Conservation (phyloP, 2,888 invertebrate genomes). For the Trypoxylon attenuatum region DNA sequence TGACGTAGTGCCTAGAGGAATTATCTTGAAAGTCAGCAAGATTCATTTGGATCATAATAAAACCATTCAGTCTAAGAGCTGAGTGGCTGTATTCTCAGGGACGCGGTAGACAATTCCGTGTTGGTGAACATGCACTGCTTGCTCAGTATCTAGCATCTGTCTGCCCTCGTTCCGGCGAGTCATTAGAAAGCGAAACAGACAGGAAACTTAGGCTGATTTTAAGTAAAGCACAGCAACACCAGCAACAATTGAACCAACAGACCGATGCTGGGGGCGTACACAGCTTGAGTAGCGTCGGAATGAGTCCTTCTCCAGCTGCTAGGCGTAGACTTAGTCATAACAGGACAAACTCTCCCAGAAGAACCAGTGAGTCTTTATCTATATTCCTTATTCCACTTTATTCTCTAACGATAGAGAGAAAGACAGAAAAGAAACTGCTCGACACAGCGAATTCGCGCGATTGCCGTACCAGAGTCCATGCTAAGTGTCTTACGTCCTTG, state of each 20-base stretch:
- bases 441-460: no score
- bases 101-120: conserved; percentile 89
- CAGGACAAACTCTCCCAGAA: conserved; percentile 75
- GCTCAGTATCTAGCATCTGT: conserved; percentile 88
- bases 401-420: conserved; percentile 6
- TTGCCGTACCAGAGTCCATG: no score
- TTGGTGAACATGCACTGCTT: conserved; percentile 88
- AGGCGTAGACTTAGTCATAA: conserved; percentile 75
- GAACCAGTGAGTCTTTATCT: conserved; percentile 71
- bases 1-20: conserved; percentile 11
- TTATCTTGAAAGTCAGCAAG: conserved; percentile 2
- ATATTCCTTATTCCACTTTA: conserved; percentile 7
- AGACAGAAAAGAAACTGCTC: no score
- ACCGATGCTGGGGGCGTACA: conserved; percentile 69
- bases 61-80: conserved; percentile 84
- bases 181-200: conserved; percentile 89
- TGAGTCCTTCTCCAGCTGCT: conserved; percentile 75
- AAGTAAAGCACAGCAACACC: conserved; percentile 93
- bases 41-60: conserved; percentile 36
- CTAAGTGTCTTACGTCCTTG: conserved; percentile 49
- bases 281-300: conserved; percentile 63
- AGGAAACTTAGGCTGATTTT: conserved; percentile 89
- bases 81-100: conserved; percentile 98
- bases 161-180: conserved; percentile 89
- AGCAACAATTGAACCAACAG: conserved; percentile 87